Base-by-base conservation (phyloP, 1,140 invertebrate genomes). In the Ceratina japonica region DNA sequence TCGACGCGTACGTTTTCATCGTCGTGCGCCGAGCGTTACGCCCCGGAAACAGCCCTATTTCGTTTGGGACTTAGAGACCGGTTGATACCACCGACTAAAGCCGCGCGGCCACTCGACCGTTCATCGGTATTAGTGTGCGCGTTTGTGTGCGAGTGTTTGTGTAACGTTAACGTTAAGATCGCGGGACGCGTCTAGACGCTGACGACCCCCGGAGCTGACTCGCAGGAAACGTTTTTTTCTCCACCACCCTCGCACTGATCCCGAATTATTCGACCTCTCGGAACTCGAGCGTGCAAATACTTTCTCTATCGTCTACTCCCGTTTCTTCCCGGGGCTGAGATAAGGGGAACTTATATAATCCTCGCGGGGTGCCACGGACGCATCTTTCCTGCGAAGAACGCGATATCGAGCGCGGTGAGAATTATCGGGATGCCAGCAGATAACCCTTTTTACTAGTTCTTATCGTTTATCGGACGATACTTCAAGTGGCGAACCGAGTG, bases 381-480 rank as follows among this genome's bases (percentile, higher is more conserved):
- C 37, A 73, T 73, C 61, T 44, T 16, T 20, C 16, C 52, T 20
- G 24, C 66, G 58, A 37, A 15, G 5, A 27, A 15, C 37, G 22
- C 64, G 68, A n/a, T 63, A 71, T 72, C 75, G 62, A 31, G 62
- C 27, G 20, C 54, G n/a, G 59, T 62, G 56, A 66, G 71, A 70
- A 83, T 83, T 63, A 66, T 80, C 77, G 62, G 54, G 68, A 44
- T 44, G 10, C 37, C 24, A 51, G 5, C 37, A 79, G 77, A 80
- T 80, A 64, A 69, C 64, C 69, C 64, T 69, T 77, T 71, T 75
- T 52, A 69, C 51, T 44, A 59, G 27, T 71, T 73, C 68, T 83
- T 76, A 84, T 84, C 83, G 78, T 70, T 71, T 79, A 74, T 76
- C 78, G 69, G 69, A 37, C 74, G 81, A 56, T 80, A 83, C 65